Percentiles rank a stretch among this genome's conserved stretches.
Conservation (phyloP, 2,797 vertebrate genomes). For the Gymnoscopelus braueri region DNA sequence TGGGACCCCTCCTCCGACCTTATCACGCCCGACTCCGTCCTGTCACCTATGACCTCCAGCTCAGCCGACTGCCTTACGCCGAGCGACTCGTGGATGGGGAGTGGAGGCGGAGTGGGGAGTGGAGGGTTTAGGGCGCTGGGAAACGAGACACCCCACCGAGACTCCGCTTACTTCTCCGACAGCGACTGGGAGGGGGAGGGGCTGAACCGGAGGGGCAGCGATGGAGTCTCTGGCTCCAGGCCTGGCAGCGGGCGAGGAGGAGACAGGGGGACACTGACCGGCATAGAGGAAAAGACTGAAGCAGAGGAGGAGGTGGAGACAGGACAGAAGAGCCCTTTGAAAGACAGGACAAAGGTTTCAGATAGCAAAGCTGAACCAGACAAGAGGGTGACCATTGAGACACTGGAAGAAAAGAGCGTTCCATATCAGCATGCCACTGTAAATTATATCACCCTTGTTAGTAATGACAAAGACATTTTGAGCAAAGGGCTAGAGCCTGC, state of each 20-base stretch:
- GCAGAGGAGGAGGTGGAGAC: constrained; percentile 74
- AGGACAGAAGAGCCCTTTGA: constrained; percentile 60
- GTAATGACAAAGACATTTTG: constrained; percentile 42
- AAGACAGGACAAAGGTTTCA: constrained; percentile 37
- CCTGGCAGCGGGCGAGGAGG: constrained; percentile 70
- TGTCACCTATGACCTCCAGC: constrained; percentile 83
- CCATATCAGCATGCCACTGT: constrained; percentile 40
- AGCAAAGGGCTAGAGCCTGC: constrained; percentile 54
- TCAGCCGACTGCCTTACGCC: constrained; percentile 86
- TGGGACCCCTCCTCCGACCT: constrained; percentile 78
- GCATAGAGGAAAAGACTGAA: constrained; percentile 83
- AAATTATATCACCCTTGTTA: constrained; percentile 43
- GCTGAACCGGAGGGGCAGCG: constrained; percentile 73
- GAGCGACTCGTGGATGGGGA: constrained; percentile 82
- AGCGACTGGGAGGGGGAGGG: constrained; percentile 85
- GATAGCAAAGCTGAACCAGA: constrained; percentile 36
- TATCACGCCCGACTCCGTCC: constrained; percentile 81
- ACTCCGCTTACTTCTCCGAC: constrained; percentile 91
- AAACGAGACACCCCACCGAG: constrained; percentile 85
- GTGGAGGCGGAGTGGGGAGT: constrained; percentile 67
- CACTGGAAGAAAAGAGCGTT: constrained; percentile 33
- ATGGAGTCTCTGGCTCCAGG: constrained; percentile 69
- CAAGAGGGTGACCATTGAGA: constrained; percentile 30
- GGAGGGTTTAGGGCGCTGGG: constrained; percentile 84
- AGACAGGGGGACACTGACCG: constrained; percentile 78